Evolutionary conservation across 2,888 invertebrate genomes (phyloP).

Genomic region (Euplagia quadripunctaria): DNA sequence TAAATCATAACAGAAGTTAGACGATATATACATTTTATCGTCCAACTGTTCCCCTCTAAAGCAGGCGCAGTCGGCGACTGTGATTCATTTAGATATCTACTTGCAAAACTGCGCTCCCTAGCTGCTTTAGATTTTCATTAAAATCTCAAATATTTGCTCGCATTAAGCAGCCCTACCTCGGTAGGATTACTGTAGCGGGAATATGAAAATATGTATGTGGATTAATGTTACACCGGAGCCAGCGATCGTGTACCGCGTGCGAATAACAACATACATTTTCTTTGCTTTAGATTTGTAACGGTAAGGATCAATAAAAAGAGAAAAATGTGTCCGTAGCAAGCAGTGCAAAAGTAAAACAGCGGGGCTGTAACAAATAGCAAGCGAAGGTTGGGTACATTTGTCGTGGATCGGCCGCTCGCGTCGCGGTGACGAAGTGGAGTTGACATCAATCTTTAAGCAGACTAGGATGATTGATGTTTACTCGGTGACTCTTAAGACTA

Average conservation of each 20-base stretch:
- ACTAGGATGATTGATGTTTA: constrained; percentile 72
- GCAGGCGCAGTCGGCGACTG: constrained; percentile 67
- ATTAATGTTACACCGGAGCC: constrained; percentile 68
- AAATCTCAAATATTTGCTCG: constrained; percentile 81
- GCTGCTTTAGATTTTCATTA: constrained; percentile 82
- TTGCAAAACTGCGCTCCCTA: constrained; percentile 71
- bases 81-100: constrained; percentile 81
- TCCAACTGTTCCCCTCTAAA: constrained; percentile 67
- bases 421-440: constrained; percentile 49
- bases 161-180: constrained; percentile 68
- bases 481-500: constrained; percentile 61
- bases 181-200: constrained; percentile 69
- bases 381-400: constrained; percentile 57
- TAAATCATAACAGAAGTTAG: constrained; percentile 83
- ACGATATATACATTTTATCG: constrained; percentile 82
- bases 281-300: constrained; percentile 69
- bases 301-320: constrained; percentile 68
- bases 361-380: constrained; percentile 62
- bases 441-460: constrained; percentile 63
- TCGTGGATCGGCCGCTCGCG: constrained; percentile 57
- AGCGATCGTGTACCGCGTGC: constrained; percentile 66
- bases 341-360: constrained; percentile 68
- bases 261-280: constrained; percentile 68
- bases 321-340: constrained; percentile 66
- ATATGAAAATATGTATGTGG: constrained; percentile 77